A percentile compares a stretch with the other conserved stretches of the same genome.
phyloP scores from a whole-genome alignment of 2,797 vertebrate species.

The Mormyrus hasselquistii region DNA sequence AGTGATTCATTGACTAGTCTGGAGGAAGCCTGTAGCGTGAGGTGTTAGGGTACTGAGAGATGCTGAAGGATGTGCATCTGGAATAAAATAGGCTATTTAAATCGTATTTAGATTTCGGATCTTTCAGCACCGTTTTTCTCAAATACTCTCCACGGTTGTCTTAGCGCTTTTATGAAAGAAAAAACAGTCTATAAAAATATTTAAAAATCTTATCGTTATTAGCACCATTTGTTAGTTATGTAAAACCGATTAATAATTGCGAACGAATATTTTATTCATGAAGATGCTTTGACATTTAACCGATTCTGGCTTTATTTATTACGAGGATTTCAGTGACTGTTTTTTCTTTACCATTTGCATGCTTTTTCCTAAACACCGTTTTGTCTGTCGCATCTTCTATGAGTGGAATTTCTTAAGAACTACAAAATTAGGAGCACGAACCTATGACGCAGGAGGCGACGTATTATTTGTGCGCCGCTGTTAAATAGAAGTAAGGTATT shows the following conservation, averaged over 20 bases:
- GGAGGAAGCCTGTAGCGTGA: not conserved
- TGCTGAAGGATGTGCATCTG: not conserved
- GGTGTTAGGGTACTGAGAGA: not conserved
- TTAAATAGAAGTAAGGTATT: conserved; percentile 16
- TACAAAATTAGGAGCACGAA: not conserved
- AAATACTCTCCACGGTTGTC: not conserved
- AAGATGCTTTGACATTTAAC: not conserved
- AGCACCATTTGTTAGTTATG: not conserved
- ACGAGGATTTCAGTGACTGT: not conserved
- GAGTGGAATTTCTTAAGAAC: not conserved
- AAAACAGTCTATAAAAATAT: not conserved
- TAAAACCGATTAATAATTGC: not conserved
- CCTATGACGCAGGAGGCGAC: not conserved
- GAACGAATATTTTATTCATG: not conserved
- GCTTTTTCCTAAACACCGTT: not conserved
- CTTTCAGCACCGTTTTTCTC: not conserved
- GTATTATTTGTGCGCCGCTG: conserved; percentile 11
- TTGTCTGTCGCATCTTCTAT: not conserved
- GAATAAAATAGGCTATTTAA: not conserved
- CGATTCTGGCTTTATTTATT: not conserved
- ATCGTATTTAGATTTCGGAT: not conserved
- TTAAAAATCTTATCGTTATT: not conserved
- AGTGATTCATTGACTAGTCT: not conserved
- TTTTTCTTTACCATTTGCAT: not conserved
- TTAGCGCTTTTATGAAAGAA: not conserved